Evolutionary conservation across 2,797 vertebrate genomes (phyloP).

Genomic region (Pseudochirops cupreus): DNA sequence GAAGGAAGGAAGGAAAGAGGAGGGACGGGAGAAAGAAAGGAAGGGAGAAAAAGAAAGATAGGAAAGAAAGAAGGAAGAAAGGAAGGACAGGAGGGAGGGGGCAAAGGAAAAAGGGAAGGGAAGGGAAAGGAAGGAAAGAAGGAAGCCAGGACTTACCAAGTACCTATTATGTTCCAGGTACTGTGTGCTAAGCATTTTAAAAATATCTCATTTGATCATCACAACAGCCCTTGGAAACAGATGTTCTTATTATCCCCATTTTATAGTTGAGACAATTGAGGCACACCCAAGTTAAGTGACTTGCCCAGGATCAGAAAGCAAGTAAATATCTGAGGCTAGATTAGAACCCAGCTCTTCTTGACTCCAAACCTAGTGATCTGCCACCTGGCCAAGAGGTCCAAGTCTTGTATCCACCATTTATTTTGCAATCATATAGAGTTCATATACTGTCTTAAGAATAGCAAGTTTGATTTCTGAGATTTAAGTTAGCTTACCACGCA

Average conservation of each 20-base stretch:
- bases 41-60: neutral
- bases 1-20: too few species aligned
- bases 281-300: neutral
- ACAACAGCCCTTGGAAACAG: neutral
- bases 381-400: neutral
- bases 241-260: neutral
- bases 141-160: neutral
- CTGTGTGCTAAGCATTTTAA: neutral
- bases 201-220: neutral
- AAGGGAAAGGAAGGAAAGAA: neutral
- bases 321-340: neutral
- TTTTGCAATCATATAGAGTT: neutral
- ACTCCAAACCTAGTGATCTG: neutral
- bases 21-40: neutral
- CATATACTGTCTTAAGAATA: neutral
- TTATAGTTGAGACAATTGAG: neutral
- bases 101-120: too few species aligned
- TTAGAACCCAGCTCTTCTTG: neutral
- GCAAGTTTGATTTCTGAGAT: neutral
- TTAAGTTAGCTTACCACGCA: neutral
- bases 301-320: neutral
- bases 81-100: neutral
- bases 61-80: neutral
- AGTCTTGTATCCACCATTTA: neutral
- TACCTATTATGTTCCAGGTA: neutral